Evolutionary conservation across 2,797 vertebrate species (phyloP), one percentile per base, ranked within the genome.

Genomic region (Falco peregrinus): DNA sequence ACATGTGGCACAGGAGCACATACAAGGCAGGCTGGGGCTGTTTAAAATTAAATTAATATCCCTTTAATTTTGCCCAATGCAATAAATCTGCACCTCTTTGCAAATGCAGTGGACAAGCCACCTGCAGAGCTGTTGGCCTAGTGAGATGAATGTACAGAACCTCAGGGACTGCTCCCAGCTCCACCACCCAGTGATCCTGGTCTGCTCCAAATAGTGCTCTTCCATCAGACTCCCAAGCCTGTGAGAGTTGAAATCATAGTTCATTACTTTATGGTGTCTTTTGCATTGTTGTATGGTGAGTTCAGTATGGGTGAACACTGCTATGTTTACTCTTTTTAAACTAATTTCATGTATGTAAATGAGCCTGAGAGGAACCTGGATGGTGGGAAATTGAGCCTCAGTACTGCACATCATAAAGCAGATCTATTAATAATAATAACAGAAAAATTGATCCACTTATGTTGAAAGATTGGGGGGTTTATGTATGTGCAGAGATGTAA

Each of bases 401-500:
- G 60, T 2, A 1, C 65, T 81, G 50, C 45, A 16, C 48, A 35
- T 73, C 4, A 5, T 93, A 93, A 89, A 81, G 65, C 25, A 87
- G 75, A 78, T 85, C 92, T 87, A 93, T 54, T 71, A 90, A 87
- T 65, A 91, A 90, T 37, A 83, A 70, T 83, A 90, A 85, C 87
- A 90, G 74, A 94, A 96, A 87, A 96, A 95, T 71, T 73, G 74
- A 85, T 82, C 64, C 71, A 93, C 43, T 69, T 81, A 35, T 48
- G 57, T 85, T 94, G 75, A 47, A 84, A 85, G 69, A 61, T 69
- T 89, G 83, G 31, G 65, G 89, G 24, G 20, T 93, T 91, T 93
- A 82, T 76, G 33, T 87, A 78, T 53, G 25, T 81, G 69, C 22
- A 73, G 84, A 89, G 61, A 71, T 96, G 93, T 94, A 90, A 95